phyloP scores from a whole-genome alignment of 2,888 invertebrate species.

The Sipha maydis region DNA sequence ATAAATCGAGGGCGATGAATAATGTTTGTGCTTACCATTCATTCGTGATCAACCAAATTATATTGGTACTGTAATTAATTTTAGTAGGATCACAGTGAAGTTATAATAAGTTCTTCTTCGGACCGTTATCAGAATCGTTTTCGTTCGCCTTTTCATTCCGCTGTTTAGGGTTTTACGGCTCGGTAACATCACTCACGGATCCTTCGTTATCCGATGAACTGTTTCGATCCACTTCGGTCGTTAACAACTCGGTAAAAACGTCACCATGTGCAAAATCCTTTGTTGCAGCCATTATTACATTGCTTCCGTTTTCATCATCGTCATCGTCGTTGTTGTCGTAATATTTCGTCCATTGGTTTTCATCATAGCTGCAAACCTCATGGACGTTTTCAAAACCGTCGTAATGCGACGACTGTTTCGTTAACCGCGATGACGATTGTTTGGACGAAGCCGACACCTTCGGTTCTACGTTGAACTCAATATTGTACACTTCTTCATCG shows the following conservation, averaged over 20 bases:
- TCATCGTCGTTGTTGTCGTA: not conserved
- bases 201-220: not conserved
- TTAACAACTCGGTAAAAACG: not conserved
- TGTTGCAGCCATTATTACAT: not conserved
- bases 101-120: not conserved
- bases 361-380: conserved; percentile 70
- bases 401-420: conserved; percentile 7
- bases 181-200: too few relatives aligned
- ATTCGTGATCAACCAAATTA: too few relatives aligned
- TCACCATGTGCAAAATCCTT: not conserved
- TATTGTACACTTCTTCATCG: conserved; percentile 3
- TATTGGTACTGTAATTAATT: too few relatives aligned
- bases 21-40: too few relatives aligned
- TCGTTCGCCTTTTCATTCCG: too few relatives aligned
- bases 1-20: too few relatives aligned
- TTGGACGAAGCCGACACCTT: conserved; percentile 10
- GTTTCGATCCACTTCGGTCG: too few relatives aligned
- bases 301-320: not conserved
- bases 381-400: conserved; percentile 76
- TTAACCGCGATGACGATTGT: not conserved
- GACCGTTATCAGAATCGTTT: not conserved
- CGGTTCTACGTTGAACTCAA: conserved; percentile 38
- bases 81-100: too few relatives aligned
- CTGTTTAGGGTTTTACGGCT: too few relatives aligned
- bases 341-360: not conserved